Evolutionary conservation across 2,797 vertebrate species (phyloP), one percentile per base, ranked within the genome.

Genomic region (Lutjanus campechanus): DNA sequence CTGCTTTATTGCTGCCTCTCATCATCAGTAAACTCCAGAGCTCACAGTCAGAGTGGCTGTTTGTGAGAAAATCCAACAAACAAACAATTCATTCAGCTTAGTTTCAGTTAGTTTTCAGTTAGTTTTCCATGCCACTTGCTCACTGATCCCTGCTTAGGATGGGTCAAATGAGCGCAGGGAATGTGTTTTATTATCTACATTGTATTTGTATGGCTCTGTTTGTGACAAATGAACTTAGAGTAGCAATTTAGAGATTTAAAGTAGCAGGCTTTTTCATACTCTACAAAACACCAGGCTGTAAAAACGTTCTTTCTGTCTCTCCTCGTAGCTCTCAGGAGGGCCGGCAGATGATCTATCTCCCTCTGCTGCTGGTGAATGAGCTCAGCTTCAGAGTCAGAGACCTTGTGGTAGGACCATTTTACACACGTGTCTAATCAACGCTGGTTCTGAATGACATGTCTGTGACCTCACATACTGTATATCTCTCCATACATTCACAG

Each of bases 361-460:
- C 98, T 76, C 96, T 99, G 94, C 93, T 99, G 83, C 97, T 99
- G 93, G 96, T 99, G 10, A 97, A 99, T 89, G 97, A 99, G 90
- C 96, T 99, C 90, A 97, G 96, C 93, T 97, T 96, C 91, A 96
- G 98, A 82, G 96, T 98, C 79, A 97, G 95, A 94, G 98, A 99
- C 91, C 95, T 99, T 74, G 91, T 97, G 95, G 98, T 99, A 90
- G 93, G 96, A 91, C 9, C 7, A 49, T 55, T 41, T 11, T 7
- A 43, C 44, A 20, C 55, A 46, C 22, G 1, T 25, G 9, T 25
- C 7, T 7, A 1, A 41, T 36, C 20, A 61, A 11, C 19, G 0
- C 4, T 49, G 41, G 3, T 36, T 43, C 43, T 43, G 3, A 50
- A 17, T 65, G 4, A 55, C 29, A 47, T 8, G 0, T 40, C 11